Evolutionary conservation across 1,140 invertebrate genomes (phyloP), one percentile per base, ranked within the genome.

Genomic region (Diabrotica undecimpunctata): DNA sequence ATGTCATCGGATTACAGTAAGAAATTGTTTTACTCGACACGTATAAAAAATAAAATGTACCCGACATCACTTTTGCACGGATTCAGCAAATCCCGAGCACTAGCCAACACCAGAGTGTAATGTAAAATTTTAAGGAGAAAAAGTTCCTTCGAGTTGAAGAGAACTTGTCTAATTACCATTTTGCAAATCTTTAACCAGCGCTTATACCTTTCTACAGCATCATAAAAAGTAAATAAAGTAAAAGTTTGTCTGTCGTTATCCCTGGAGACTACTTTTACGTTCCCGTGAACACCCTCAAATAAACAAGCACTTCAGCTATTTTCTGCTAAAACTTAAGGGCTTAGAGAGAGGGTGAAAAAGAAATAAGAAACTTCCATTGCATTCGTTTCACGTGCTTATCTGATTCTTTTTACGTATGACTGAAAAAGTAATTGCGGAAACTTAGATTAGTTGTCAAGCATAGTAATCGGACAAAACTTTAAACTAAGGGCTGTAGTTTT

Each of bases 401-500:
- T 46, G 41, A 46, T 46, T 46, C 41, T 46, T n/a, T 46, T 46
- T 10, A 46, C n/a, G n/a, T 46, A 46, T 46, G 8, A 46, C 41
- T n/a, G 41, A 46, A 46, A 46, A 46, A 46, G 41, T 46, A 46
- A 46, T 46, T 46, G 41, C 8, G 8, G n/a, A 46, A 46, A 46
- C 41, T 46, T 46, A 10, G n/a, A 46, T 46, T 46, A 46, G 8
- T 46, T 46, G 41, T 46, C 41, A 46, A 46, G n/a, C n/a, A 46
- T 46, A 46, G 41, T 10, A 10, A 46, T 46, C 41, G 41, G n/a
- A 46, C n/a, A 2, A n/a, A 46, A 46, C n/a, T 46, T 25, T 25
- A 25, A 25, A 25, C 25, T 25, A 25, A 25, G 25, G 14, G 5
- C 56, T 9, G 52, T 85, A 79, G 96, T 95, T 70, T 94, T 84